These are phyloP conservation scores for Pseudomyrmex flavicornis DNA, from an alignment of 1,140 invertebrate species.

Conservation along the genomic window DNA sequence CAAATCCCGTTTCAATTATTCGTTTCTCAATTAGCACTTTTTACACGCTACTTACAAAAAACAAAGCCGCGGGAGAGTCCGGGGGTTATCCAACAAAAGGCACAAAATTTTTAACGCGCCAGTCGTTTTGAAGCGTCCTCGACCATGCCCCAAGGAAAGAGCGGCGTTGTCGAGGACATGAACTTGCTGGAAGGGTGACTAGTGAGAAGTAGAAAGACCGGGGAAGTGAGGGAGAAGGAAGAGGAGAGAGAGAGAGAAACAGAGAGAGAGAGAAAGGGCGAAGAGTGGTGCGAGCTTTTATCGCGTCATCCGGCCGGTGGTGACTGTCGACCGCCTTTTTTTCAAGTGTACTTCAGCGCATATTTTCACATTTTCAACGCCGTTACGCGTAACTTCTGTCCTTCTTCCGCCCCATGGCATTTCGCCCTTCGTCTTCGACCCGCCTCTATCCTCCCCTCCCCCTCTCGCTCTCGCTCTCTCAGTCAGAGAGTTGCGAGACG, in stretches of 20 bases:
- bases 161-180: not conserved
- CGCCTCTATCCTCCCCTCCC: not conserved
- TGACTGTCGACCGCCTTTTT: slow-evolving; percentile 28
- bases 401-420: not conserved
- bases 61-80: not conserved
- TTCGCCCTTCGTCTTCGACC: slow-evolving; percentile 16
- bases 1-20: not conserved
- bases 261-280: not conserved
- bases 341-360: slow-evolving; percentile 40
- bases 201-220: not conserved
- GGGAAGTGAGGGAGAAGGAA: not conserved
- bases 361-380: slow-evolving; percentile 46
- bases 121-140: slow-evolving; percentile 26
- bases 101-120: slow-evolving; percentile 25
- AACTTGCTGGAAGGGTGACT: slow-evolving; percentile 1
- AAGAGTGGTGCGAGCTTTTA: slow-evolving; percentile 41
- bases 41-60: not conserved
- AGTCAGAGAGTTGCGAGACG: slow-evolving; percentile 17
- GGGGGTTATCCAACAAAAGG: slow-evolving; percentile 27
- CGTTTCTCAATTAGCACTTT: not conserved
- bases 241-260: not conserved
- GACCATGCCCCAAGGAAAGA: not conserved
- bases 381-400: slow-evolving; percentile 45
- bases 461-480: not conserved
- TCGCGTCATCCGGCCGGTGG: slow-evolving; percentile 38